Conservation (phyloP, 2,888 invertebrate species). For the Phaedon cochleariae region DNA sequence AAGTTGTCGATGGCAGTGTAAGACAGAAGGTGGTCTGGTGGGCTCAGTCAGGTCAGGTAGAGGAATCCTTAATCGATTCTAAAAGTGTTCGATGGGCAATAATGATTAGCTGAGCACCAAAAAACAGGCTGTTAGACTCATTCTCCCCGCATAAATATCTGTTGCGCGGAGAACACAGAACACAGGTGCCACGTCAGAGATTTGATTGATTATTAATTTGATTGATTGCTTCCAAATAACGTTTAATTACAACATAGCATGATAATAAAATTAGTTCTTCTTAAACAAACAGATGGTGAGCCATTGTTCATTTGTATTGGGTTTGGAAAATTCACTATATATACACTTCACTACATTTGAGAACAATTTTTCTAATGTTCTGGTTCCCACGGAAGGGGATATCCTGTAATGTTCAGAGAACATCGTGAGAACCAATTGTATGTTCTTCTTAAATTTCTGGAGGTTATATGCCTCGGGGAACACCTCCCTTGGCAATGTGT, state of each 20-base stretch:
- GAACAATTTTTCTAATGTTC: no score
- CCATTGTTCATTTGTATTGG: conserved; percentile 14
- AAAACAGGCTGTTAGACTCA: conserved; percentile 49
- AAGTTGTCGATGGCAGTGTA: conserved; percentile 48
- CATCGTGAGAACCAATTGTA: no score
- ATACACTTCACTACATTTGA: no score
- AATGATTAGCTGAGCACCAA: conserved; percentile 50
- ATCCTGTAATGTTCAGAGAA: no score
- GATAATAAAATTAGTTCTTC: conserved; percentile 47
- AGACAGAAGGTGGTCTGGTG: conserved; percentile 51
- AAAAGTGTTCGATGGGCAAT: conserved; percentile 55
- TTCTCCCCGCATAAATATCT: conserved; percentile 34
- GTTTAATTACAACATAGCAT: conserved; percentile 44
- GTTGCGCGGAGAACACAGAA: conserved; percentile 1
- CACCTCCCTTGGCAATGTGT: no score
- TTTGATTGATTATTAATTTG: conserved; percentile 52
- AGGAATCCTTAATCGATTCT: conserved; percentile 53
- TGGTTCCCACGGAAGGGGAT: no score
- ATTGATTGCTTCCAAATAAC: conserved; percentile 52
- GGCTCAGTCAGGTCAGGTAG: conserved; percentile 45
- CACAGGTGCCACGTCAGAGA: conserved; percentile 46
- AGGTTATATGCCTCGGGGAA: no score
- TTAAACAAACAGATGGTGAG: conserved; percentile 34
- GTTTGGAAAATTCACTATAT: not conserved
- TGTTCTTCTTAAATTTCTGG: no score